These are phyloP conservation scores for Leiothrix lutea DNA, from an alignment of 2,113 vertebrate species.

Conservation along the genomic window DNA sequence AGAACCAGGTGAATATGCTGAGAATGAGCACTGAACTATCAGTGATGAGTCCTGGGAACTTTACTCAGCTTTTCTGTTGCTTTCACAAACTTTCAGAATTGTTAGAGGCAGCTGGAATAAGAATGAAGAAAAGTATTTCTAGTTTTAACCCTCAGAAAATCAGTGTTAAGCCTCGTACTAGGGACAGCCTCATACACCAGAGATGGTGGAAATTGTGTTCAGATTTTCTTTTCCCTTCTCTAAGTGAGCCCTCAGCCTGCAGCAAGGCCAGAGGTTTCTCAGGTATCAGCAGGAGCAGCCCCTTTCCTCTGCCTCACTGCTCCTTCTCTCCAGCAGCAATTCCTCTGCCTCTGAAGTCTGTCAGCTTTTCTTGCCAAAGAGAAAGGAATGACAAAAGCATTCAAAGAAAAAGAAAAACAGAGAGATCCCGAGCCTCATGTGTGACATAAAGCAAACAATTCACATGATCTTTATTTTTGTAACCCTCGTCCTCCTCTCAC, in stretches of 20 bases:
- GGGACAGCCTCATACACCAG: neutral
- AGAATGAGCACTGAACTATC: neutral
- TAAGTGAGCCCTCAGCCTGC: neutral
- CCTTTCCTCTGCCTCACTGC: neutral
- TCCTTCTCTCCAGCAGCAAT: neutral
- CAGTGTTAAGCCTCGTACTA: neutral
- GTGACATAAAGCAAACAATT: conserved; percentile 64
- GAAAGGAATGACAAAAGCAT: conserved; percentile 42
- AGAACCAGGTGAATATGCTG: neutral
- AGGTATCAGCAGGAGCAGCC: neutral
- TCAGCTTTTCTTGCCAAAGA: conserved; percentile 19
- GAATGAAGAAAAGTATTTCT: neutral
- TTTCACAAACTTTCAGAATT: neutral
- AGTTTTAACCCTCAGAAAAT: neutral
- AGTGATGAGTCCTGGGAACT: neutral
- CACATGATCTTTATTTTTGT: conserved; percentile 66
- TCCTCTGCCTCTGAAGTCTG: neutral
- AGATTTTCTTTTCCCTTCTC: neutral
- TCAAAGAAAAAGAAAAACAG: conserved; percentile 40
- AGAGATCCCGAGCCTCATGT: conserved; percentile 39
- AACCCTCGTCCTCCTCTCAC: conserved; percentile 61
- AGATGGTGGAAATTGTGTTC: neutral
- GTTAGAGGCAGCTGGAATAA: neutral
- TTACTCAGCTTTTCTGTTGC: neutral
- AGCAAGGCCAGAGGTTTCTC: neutral